A percentile compares a stretch with the other conserved stretches of the same genome.
Conservation (phyloP, 1,140 invertebrate genomes). For the Zaprionus africanus region DNA sequence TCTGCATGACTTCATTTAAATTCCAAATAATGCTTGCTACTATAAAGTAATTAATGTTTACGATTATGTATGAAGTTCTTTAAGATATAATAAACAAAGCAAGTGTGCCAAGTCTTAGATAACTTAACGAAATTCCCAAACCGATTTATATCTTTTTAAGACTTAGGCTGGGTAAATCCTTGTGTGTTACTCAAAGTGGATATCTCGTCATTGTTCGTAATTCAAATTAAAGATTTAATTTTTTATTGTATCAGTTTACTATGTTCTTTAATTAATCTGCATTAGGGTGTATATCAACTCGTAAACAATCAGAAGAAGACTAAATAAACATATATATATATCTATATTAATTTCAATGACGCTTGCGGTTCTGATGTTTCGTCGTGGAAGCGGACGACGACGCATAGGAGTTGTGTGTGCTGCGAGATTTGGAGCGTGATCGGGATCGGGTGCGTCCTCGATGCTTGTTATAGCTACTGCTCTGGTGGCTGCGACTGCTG, state of each 20-base stretch:
- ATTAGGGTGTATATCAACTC: constrained; percentile 30
- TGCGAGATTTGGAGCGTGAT: constrained; percentile 71
- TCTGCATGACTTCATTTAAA: constrained; percentile 10
- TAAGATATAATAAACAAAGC: constrained; percentile 51
- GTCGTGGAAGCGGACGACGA: constrained; percentile 67
- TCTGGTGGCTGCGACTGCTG: constrained; percentile 52
- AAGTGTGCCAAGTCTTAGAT: constrained; percentile 46
- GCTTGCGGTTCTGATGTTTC: constrained; percentile 58
- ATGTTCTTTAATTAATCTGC: constrained; percentile 36
- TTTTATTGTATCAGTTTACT: constrained; percentile 14
- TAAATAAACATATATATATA: constrained; percentile 22
- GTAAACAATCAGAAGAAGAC: constrained; percentile 37
- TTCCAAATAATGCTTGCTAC: constrained; percentile 14
- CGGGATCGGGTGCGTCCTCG: constrained; percentile 39
- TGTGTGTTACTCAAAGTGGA: constrained; percentile 2
- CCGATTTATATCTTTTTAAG: background rate
- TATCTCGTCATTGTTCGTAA: constrained; percentile 8
- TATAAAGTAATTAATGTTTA: constrained; percentile 24
- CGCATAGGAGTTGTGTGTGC: constrained; percentile 61
- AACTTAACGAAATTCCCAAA: constrained; percentile 13
- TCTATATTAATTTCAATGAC: constrained; percentile 53
- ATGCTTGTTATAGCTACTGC: constrained; percentile 47
- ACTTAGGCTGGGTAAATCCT: constrained; percentile 1
- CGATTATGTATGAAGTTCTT: constrained; percentile 34
- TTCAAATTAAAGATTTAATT: constrained; percentile 5